Evolutionary conservation across 2,888 invertebrate genomes (phyloP), one percentile per base, ranked within the genome.

Genomic region (Zele albiditarsus): DNA sequence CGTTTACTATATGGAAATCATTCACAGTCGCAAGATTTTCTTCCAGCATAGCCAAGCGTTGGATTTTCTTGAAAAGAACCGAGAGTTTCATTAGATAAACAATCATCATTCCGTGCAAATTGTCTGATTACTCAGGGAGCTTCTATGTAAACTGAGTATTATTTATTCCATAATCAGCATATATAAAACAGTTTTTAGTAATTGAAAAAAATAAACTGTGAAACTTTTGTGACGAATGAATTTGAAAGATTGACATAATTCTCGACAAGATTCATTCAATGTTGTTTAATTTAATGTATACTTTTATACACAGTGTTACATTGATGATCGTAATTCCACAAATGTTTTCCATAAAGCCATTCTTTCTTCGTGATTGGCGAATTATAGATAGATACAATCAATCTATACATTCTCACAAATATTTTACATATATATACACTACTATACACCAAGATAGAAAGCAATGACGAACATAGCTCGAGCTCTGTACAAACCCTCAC

Each of bases 61-160:
- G 27, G 27, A 57, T 74, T 65, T 73, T 67, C 67, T 66, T 27
- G 58, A 25, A 25, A 25, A 16, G 60, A 60, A 27, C 12, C 38
- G 38, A 25, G 25, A 60, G 60, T 60, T 60, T 60, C 74, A 71
- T 79, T 79, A 79, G 78, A 82, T 82, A 84, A 85, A 85, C 85
- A 84, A 84, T 84, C 84, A 82, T 84, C 80, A 78, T 80, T 79
- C 78, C 78, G 77, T 81, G 83, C 82, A 84, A 84, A 84, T 82
- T 82, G 81, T 78, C 80, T 84, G 81, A 81, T 84, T 82, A 81
- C 82, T 82, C 74, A 63, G 71, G 38, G 63, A 75, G 67, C 70
- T 73, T 77, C 20, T 70, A 58, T 68, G 71, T 63, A 73, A 38
- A 38, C 38, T 38, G 12, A 8, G n/a, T 46, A 46, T 46, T 46